phyloP scores from a whole-genome alignment of 2,888 invertebrate species.

The Teinopalpus imperialis region DNA sequence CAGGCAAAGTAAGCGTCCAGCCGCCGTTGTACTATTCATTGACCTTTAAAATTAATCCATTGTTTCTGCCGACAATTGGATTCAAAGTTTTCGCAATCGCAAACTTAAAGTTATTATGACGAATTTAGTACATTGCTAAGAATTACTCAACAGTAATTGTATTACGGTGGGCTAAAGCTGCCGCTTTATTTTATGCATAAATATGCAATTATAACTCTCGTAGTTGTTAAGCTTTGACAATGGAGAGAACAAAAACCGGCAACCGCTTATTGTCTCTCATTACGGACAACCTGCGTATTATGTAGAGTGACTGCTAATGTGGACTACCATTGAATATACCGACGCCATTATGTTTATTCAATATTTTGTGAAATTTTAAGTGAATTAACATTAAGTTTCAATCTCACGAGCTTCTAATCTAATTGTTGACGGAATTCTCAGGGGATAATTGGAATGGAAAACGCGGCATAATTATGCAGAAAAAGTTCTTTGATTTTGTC shows the following conservation, averaged over 20 bases:
- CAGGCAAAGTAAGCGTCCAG: background rate
- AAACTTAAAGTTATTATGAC: conserved; percentile 35
- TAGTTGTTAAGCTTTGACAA: conserved; percentile 65
- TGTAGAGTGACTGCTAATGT: conserved; percentile 54
- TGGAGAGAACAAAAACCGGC: conserved; percentile 66
- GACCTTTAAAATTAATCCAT: conserved; percentile 58
- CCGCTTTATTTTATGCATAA: conserved; percentile 67
- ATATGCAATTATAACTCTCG: conserved; percentile 69
- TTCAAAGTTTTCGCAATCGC: conserved; percentile 60
- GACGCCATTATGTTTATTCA: conserved; percentile 64
- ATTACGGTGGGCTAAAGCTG: conserved; percentile 59
- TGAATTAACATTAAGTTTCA: conserved; percentile 39
- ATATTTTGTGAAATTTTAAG: conserved; percentile 60
- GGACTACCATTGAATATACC: conserved; percentile 49
- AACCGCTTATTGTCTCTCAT: conserved; percentile 64
- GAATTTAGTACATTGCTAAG: conserved; percentile 48
- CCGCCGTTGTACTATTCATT: conserved; percentile 40
- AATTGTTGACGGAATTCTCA: conserved; percentile 54
- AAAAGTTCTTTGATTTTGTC: conserved; percentile 35
- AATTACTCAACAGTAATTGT: conserved; percentile 73
- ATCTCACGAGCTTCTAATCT: conserved; percentile 38
- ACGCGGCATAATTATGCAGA: conserved; percentile 43
- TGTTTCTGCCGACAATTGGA: conserved; percentile 54
- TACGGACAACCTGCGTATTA: conserved; percentile 58
- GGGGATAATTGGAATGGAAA: conserved; percentile 63